Conservation (phyloP, 2,113 vertebrate species). For the Kryptolebias marmoratus region DNA sequence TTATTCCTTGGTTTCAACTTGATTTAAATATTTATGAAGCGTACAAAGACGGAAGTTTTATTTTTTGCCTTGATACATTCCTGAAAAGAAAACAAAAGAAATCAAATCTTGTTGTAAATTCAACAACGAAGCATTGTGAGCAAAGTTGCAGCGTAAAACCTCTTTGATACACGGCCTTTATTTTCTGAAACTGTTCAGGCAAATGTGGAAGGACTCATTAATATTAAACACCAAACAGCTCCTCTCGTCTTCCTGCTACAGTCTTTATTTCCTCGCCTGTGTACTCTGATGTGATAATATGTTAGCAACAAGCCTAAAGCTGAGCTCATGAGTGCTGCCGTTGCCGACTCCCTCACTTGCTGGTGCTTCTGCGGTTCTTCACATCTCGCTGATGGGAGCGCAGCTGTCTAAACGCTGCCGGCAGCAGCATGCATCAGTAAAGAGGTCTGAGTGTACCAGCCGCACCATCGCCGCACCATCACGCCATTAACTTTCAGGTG, state of each 20-base stretch:
- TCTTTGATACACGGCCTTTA: not conserved
- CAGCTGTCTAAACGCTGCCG: slow-evolving; percentile 40
- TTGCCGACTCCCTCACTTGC: slow-evolving; percentile 14
- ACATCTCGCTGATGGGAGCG: slow-evolving; percentile 46
- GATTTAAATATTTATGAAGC: not conserved
- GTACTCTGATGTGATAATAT: not conserved
- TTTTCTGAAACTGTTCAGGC: not conserved
- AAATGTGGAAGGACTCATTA: not conserved
- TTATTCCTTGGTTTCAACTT: not conserved
- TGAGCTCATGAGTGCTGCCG: slow-evolving; percentile 13
- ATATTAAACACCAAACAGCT: not conserved
- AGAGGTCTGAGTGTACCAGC: slow-evolving; percentile 28
- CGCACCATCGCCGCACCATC: slow-evolving; percentile 7
- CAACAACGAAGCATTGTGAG: not conserved
- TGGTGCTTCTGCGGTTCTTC: slow-evolving; percentile 40
- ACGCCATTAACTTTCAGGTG: slow-evolving; percentile 14
- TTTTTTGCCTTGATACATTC: not conserved
- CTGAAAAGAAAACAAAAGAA: not conserved
- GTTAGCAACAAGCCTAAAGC: slow-evolving; percentile 14
- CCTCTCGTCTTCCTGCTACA: not conserved
- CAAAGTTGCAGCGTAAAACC: not conserved
- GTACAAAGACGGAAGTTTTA: not conserved
- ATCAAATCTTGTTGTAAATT: not conserved
- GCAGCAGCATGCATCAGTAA: slow-evolving; percentile 61
- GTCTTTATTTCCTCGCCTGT: not conserved